A percentile compares a stretch with the other conserved stretches of the same genome.
phyloP scores from a whole-genome alignment of 2,797 vertebrate species.

The Acestrorhynchus altus region DNA sequence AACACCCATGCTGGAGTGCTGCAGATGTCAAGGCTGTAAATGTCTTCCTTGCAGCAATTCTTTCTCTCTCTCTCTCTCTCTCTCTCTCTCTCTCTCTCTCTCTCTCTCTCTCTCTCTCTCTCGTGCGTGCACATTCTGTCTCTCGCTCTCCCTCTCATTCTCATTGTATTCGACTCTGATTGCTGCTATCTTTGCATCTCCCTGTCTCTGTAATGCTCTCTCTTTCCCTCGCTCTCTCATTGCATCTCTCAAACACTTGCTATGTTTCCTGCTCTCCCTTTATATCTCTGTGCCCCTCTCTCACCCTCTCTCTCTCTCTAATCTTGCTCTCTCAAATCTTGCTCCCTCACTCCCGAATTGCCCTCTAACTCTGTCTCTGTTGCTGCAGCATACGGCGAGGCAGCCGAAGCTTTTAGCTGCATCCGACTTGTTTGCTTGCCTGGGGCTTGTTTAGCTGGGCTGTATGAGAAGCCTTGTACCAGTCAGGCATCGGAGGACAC shows the following conservation, averaged over 20 bases:
- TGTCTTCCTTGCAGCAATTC: neutral
- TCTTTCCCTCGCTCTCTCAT: neutral
- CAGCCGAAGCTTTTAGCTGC: conserved; percentile 50
- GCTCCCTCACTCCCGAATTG: neutral
- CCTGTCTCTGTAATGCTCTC: neutral
- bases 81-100: neutral
- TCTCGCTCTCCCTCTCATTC: neutral
- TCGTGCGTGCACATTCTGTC: too few species aligned
- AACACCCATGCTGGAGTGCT: neutral
- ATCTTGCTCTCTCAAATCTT: neutral
- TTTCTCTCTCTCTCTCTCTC: neutral
- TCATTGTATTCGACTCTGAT: neutral
- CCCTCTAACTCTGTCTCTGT: neutral
- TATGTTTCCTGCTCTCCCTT: neutral
- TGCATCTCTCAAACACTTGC: too few species aligned
- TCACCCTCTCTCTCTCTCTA: neutral
- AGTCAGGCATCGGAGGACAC: conserved; percentile 32
- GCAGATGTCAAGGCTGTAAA: neutral
- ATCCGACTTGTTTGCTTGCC: conserved; percentile 51
- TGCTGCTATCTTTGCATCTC: neutral
- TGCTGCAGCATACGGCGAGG: conserved; percentile 24
- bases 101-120: neutral
- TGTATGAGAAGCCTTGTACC: conserved; percentile 47
- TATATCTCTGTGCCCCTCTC: neutral
- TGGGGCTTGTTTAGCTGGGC: conserved; percentile 48